Evolutionary conservation across 1,140 invertebrate species (phyloP).

Genomic region (Arion vulgaris): DNA sequence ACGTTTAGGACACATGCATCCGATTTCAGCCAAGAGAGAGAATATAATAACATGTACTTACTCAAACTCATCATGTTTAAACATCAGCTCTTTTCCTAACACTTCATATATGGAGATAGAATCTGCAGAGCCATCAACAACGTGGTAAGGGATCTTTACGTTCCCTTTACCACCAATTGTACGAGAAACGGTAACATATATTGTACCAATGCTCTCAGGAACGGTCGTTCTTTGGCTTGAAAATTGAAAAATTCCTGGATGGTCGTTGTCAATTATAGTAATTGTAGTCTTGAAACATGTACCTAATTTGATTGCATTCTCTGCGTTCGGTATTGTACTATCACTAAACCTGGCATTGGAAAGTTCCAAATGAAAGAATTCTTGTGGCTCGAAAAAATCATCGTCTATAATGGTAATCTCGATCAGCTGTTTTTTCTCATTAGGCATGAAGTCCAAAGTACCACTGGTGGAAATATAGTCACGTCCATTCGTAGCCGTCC

Average conservation of each 20-base stretch:
- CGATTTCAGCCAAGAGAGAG: no score
- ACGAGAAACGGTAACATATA: constrained; percentile 75
- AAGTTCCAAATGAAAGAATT: constrained; percentile 94
- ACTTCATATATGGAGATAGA: constrained; percentile 88
- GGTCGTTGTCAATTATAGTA: constrained; percentile 98
- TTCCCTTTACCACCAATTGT: constrained; percentile 84
- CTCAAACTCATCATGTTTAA: constrained; percentile 99
- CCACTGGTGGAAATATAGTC: constrained; percentile 92
- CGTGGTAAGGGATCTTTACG: constrained; percentile 90
- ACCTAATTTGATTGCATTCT: constrained; percentile 78
- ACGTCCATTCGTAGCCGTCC: constrained; percentile 93
- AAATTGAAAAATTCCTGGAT: constrained; percentile 96
- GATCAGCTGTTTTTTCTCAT: constrained; percentile 85
- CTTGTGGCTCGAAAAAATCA: constrained; percentile 98
- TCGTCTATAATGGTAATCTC: constrained; percentile 92
- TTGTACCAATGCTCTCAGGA: constrained; percentile 91
- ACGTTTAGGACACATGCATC: no score
- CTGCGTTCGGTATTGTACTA: constrained; percentile 56
- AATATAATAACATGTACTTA: constrained; percentile 71
- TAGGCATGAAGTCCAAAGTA: constrained; percentile 86
- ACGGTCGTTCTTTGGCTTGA: constrained; percentile 87
- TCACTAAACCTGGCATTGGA: constrained; percentile 75
- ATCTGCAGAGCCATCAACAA: constrained; percentile 93
- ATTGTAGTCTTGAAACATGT: constrained; percentile 94
- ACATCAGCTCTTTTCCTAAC: constrained; percentile 86